Evolutionary conservation across 1,140 invertebrate species (phyloP).

Genomic region (Scaptodrosophila lebanonensis): DNA sequence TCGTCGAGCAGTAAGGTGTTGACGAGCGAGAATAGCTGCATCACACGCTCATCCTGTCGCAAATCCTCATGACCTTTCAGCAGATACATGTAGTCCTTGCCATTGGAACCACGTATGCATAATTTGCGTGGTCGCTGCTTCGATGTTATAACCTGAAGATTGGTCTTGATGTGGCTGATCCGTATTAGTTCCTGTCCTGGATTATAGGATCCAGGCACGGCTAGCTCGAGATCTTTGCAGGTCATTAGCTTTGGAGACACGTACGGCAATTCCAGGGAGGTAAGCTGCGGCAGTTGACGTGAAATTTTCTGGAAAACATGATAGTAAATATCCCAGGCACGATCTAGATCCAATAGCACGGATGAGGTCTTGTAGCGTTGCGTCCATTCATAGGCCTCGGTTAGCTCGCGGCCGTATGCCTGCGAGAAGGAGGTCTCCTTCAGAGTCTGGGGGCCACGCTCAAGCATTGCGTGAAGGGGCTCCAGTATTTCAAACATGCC

Average conservation of each 20-base stretch:
- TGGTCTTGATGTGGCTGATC: constrained; percentile 91
- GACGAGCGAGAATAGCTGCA: constrained; percentile 99
- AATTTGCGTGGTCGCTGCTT: constrained; percentile 98
- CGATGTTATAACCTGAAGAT: constrained; percentile 93
- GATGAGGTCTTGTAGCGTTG: constrained; percentile 89
- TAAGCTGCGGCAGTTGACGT: constrained; percentile 93
- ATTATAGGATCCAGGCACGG: constrained; percentile 96
- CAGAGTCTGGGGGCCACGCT: constrained; percentile 94
- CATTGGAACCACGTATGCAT: constrained; percentile 95
- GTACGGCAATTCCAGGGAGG: constrained; percentile 90
- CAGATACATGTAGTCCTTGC: constrained; percentile 98
- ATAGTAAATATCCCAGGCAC: constrained; percentile 99
- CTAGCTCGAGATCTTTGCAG: constrained; percentile 94
- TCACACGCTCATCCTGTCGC: constrained; percentile 98
- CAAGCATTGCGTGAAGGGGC: constrained; percentile 95
- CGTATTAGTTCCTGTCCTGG: constrained; percentile 84
- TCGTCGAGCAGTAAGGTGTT: constrained; percentile 97
- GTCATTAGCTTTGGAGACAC: constrained; percentile 94
- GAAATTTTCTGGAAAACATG: constrained; percentile 97
- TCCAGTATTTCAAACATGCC: constrained; percentile 98
- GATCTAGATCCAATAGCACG: constrained; percentile 94
- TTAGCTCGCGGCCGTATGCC: constrained; percentile 95
- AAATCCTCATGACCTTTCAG: constrained; percentile 99
- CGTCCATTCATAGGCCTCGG: constrained; percentile 97
- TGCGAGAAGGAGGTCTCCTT: constrained; percentile 99